Base-by-base conservation (phyloP, 2,113 vertebrate genomes). In the Hemiprocne comata region DNA sequence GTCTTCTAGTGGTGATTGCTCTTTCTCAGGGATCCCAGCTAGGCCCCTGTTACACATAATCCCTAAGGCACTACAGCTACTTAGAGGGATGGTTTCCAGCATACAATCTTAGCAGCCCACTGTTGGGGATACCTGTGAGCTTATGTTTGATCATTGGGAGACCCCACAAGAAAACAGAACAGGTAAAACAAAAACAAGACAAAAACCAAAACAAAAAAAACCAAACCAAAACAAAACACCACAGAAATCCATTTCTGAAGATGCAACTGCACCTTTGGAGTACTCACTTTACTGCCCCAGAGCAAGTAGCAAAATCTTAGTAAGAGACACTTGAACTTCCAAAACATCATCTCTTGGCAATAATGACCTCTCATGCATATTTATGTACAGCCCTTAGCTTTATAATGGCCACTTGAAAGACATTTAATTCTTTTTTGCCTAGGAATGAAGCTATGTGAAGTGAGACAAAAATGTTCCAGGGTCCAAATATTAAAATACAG, bases 331-430 rank as follows among this genome's bases (percentile, higher is more conserved):
- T 97, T 92, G 96, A 98, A 97, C 96, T 75, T 97, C 95, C 96
- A 93, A 96, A 98, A 95, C 89, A 95, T 97, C 95, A 88, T 95
- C 97, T 97, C 90, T 90, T 88, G 93, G 82, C 86, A 91, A 81
- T 97, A 97, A 97, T 94, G 97, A 93, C 96, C 97, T 96, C 96
- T 97, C 95, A 91, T 97, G 96, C 97, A 97, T 98, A 97, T 98
- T 98, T 97, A 98, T 97, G 90, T 87, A 87, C 82, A 87, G 89
- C 70, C 91, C 97, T 97, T 95, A 92, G 87, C 90, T 97, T 96
- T 89, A 92, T 97, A 96, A 97, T 92, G 80, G 94, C 95, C 94
- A 97, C 95, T 97, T 96, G 94, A 97, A 97, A 97, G 87, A 81
- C 50, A 76, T 85, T 92, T 96, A 95, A 85, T 72, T 81, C 7